Evolutionary conservation across 1,140 invertebrate genomes (phyloP).

Genomic region (Lethrus apterus): DNA sequence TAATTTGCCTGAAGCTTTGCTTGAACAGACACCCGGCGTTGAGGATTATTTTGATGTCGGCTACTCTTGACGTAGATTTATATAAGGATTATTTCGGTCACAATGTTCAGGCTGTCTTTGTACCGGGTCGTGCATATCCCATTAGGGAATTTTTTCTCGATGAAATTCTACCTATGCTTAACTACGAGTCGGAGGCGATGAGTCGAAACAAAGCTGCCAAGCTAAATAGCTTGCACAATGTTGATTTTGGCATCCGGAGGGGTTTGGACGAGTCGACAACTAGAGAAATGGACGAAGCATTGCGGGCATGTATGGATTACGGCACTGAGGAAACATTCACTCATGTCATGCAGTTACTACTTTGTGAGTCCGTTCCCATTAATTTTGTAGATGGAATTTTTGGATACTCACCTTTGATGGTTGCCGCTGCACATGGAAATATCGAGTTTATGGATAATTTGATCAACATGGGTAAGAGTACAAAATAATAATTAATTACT

Average conservation of each 20-base stretch:
- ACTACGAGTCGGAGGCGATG: conserved; percentile 62
- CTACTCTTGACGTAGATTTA: conserved; percentile 73
- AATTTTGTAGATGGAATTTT: conserved; percentile 62
- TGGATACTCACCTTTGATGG: conserved; percentile 62
- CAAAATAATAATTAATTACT: background rate
- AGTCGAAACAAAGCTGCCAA: conserved; percentile 3
- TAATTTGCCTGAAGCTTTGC: conserved; percentile 76
- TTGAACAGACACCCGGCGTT: conserved; percentile 64
- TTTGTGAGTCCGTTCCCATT: conserved; percentile 57
- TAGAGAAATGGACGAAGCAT: conserved; percentile 51
- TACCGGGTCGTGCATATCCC: conserved; percentile 71
- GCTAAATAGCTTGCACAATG: background rate
- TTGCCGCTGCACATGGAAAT: conserved; percentile 57
- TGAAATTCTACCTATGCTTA: conserved; percentile 67
- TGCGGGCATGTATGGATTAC: conserved; percentile 52
- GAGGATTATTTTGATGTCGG: conserved; percentile 90
- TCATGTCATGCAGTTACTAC: conserved; percentile 59
- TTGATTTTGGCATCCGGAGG: conserved; percentile 16
- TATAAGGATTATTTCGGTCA: conserved; percentile 67
- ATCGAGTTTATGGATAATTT: conserved; percentile 55
- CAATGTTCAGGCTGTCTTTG: conserved; percentile 65
- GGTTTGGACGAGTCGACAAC: background rate
- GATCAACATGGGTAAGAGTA: conserved; percentile 50
- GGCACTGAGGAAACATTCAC: conserved; percentile 52
- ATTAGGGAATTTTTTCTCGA: conserved; percentile 78